Base-by-base conservation (phyloP, 2,113 vertebrate species). In the Candoia aspera region DNA sequence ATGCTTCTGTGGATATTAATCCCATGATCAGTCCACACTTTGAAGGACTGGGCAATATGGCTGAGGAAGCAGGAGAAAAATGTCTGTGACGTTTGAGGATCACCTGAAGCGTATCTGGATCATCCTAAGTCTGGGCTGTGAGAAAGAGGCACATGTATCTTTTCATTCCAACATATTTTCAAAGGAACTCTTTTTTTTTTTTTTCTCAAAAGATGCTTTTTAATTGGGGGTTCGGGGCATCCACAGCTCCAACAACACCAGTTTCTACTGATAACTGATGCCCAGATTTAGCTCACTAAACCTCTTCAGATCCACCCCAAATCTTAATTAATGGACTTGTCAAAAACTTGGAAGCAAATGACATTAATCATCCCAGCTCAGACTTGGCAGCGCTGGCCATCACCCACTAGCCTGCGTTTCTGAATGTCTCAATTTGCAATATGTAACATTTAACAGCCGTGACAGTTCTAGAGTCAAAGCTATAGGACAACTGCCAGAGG, bases 291-390 rank as follows among this genome's bases (percentile, higher is more conserved):
- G 33, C 59, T 19, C 46, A 29, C n/a, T 10, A 21, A 24, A 46
- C 24, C 10, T 26, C 24, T 11, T 87, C 15, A 58, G 23, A 13
- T 23, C 53, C 10, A 12, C 11, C 94, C 93, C 94, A 60, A 0
- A 59, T 94, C 96, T 91, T 96, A 96, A 94, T 96, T 96, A 96
- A 95, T 94, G 90, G 57, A 94, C 83, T 94, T 23, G 68, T 97
- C 94, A 96, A 95, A 96, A 97, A 95, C 85, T 94, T 93, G 90
- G 86, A 88, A 11, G 0, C 88, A 93, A 96, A 95, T 87, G 54
- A 92, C 68, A 94, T 96, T 96, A 95, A 95, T 97, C 95, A 95
- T 84, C 85, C 90, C 91, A 93, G 95, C 85, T 4, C 73, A 5
- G 84, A 94, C 95, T 95, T 62, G 62, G 53, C 84, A 86, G 62